Evolutionary conservation across 1,140 invertebrate species (phyloP).

Genomic region (Mizuhopecten yessoensis): DNA sequence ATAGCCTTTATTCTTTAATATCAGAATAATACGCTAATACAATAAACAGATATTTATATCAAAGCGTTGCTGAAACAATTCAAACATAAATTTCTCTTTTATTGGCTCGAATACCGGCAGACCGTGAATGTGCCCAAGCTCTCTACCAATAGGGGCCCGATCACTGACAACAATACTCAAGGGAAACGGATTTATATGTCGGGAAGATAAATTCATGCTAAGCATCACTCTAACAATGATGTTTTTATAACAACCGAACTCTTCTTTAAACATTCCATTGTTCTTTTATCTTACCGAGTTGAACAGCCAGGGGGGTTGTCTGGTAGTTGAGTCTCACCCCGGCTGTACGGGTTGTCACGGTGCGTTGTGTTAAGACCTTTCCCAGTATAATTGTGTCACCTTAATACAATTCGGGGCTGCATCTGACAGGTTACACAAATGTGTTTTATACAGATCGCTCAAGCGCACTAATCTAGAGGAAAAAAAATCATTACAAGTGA

Average conservation of each 20-base stretch:
- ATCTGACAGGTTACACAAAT: constrained; percentile 25
- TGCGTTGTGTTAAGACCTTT: not conserved
- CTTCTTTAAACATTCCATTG: not conserved
- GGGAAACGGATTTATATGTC: too few species aligned
- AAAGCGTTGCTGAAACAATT: too few species aligned
- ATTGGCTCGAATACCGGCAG: too few species aligned
- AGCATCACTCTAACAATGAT: not conserved
- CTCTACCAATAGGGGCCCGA: too few species aligned
- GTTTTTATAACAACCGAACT: not conserved
- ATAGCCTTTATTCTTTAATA: too few species aligned
- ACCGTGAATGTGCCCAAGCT: too few species aligned
- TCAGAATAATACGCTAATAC: too few species aligned
- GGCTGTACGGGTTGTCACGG: not conserved
- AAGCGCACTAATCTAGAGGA: not conserved
- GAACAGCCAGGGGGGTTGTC: not conserved
- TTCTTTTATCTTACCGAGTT: not conserved
- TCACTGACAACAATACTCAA: too few species aligned
- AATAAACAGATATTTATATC: too few species aligned
- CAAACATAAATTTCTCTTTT: too few species aligned
- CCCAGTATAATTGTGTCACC: not conserved
- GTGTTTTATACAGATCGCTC: not conserved
- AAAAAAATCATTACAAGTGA: not conserved
- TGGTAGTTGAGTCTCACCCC: too few species aligned
- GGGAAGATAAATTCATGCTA: not conserved
- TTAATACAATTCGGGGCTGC: not conserved